Evolutionary conservation across 2,888 invertebrate species (phyloP).

Genomic region (Drosophila kokeensis): DNA sequence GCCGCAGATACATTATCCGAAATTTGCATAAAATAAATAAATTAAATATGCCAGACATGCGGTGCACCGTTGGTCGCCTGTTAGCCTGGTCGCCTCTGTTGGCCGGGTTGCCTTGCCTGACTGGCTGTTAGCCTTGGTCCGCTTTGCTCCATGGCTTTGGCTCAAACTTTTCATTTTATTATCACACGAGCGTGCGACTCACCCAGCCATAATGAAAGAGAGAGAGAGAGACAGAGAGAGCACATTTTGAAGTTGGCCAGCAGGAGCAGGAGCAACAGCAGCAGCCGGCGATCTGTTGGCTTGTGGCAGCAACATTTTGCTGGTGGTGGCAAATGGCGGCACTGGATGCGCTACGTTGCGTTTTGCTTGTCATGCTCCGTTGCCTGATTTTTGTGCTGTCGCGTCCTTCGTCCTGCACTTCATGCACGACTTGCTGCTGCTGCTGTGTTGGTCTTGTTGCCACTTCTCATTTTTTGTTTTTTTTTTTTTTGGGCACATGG

Average conservation of each 20-base stretch:
- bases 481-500: slow-evolving; percentile 43
- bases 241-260: slow-evolving; percentile 71
- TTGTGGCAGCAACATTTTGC: slow-evolving; percentile 47
- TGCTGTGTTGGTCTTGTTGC: slow-evolving; percentile 23
- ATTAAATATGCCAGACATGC: slow-evolving; percentile 83
- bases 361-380: slow-evolving; percentile 79
- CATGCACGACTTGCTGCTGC: slow-evolving; percentile 73
- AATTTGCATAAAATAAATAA: slow-evolving; percentile 84
- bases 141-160: slow-evolving; percentile 34
- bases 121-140: slow-evolving; percentile 8
- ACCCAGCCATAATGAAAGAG: slow-evolving; percentile 24
- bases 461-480: slow-evolving; percentile 16
- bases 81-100: slow-evolving; percentile 16
- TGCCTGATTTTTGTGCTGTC: slow-evolving; percentile 73
- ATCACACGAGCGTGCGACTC: slow-evolving; percentile 70
- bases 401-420: slow-evolving; percentile 56
- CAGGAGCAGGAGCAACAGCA: slow-evolving; percentile 35
- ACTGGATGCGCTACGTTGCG: slow-evolving; percentile 80
- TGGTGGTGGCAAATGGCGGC: slow-evolving; percentile 40
- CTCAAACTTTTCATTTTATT: slow-evolving; percentile 78
- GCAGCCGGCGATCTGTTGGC: slow-evolving; percentile 45
- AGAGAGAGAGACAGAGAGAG: slow-evolving; percentile 19
- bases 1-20: slow-evolving; percentile 82
- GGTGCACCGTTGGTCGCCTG: slow-evolving; percentile 76
- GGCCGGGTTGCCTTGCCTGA: slow-evolving; percentile 19